These are phyloP conservation scores for Calcarius ornatus DNA, from an alignment of 2,113 vertebrate genomes.

Conservation along the genomic window DNA sequence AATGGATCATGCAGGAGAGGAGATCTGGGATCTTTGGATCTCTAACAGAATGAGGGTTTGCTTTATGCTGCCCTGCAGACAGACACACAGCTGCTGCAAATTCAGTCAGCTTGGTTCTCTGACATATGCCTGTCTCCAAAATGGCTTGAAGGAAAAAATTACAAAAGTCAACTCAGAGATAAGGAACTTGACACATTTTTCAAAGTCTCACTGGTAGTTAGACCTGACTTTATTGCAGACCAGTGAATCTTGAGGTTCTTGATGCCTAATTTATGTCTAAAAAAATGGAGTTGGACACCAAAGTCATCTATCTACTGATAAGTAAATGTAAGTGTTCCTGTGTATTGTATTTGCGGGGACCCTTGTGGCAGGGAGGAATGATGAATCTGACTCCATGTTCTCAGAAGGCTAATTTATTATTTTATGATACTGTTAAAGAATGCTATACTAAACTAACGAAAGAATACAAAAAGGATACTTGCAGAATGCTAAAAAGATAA, in stretches of 20 bases:
- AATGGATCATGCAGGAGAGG: background rate
- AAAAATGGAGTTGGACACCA: background rate
- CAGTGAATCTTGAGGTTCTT: background rate
- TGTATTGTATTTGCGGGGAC: background rate
- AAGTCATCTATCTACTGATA: background rate
- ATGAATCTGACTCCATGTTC: too few relatives aligned
- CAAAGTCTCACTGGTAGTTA: background rate
- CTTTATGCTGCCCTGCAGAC: background rate
- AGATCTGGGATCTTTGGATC: background rate
- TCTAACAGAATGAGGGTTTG: background rate
- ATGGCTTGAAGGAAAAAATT: background rate
- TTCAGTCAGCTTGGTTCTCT: background rate
- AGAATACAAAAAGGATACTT: too few relatives aligned
- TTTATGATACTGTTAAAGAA: too few relatives aligned
- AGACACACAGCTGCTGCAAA: background rate
- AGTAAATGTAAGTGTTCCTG: background rate
- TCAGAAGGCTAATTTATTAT: too few relatives aligned
- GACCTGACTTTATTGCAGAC: background rate
- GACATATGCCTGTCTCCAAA: background rate
- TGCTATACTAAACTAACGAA: too few relatives aligned
- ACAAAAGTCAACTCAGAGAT: background rate
- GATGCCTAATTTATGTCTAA: background rate
- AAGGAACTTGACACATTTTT: background rate
- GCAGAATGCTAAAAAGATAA: too few relatives aligned
- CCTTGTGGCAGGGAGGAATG: too few relatives aligned